phyloP scores from a whole-genome alignment of 2,888 invertebrate species.

The Lasioglossum oenotherae region DNA sequence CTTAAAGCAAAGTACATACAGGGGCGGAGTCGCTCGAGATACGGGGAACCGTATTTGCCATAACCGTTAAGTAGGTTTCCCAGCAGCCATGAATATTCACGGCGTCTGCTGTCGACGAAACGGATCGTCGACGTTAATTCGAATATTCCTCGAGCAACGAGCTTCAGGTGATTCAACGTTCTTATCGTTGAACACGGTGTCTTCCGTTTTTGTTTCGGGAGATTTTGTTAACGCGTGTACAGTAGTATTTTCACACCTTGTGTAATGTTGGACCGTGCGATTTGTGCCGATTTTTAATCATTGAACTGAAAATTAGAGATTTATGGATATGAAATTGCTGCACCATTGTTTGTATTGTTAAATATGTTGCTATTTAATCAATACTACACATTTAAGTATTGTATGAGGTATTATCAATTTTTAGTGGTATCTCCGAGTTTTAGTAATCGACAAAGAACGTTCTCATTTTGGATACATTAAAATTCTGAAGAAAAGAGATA shows the following conservation, averaged over 20 bases:
- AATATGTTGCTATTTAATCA: too few relatives aligned
- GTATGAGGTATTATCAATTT: too few relatives aligned
- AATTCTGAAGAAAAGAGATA: too few relatives aligned
- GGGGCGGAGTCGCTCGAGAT: conserved; percentile 19
- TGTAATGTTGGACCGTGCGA: background rate
- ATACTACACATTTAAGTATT: too few relatives aligned
- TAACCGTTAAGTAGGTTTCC: conserved; percentile 41
- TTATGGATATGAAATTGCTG: too few relatives aligned
- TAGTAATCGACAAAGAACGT: too few relatives aligned
- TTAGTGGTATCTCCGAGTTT: too few relatives aligned
- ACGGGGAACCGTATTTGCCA: conserved; percentile 29
- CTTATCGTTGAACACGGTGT: background rate
- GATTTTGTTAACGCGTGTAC: background rate
- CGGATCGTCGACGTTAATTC: conserved; percentile 23
- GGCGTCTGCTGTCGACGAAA: conserved; percentile 5
- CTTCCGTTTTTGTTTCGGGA: background rate
- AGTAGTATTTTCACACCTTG: background rate
- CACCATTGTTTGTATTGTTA: too few relatives aligned
- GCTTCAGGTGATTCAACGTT: background rate
- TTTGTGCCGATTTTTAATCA: background rate
- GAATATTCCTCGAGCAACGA: conserved; percentile 4
- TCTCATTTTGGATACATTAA: too few relatives aligned
- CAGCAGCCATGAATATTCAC: conserved; percentile 62
- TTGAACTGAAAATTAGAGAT: background rate
- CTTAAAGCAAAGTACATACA: background rate